Percentiles rank a stretch among this genome's conserved stretches.
phyloP scores from a whole-genome alignment of 2,888 invertebrate species.

The Leptarthrus brevirostris region DNA sequence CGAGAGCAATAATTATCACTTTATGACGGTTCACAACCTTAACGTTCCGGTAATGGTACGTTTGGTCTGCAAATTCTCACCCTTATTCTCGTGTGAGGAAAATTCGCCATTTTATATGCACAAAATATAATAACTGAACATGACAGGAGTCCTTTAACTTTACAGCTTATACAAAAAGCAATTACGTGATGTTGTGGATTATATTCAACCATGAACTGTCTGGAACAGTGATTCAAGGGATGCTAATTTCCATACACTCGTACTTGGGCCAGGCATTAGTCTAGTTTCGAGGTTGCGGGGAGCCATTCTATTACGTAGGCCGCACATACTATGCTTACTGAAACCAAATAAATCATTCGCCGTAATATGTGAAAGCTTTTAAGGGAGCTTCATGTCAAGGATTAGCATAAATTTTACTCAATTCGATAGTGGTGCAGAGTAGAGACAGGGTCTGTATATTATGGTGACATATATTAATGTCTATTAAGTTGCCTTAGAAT shows the following conservation, averaged over 20 bases:
- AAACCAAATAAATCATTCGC: conserved; percentile 47
- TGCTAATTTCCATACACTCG: conserved; percentile 43
- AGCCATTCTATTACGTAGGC: not conserved
- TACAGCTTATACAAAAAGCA: conserved; percentile 35
- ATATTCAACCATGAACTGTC: conserved; percentile 36
- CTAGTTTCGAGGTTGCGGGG: conserved; percentile 27
- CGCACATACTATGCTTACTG: not conserved
- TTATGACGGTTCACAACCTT: no score
- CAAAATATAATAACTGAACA: not conserved
- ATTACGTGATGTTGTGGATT: conserved; percentile 39
- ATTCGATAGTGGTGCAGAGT: conserved; percentile 40
- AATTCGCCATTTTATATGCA: not conserved
- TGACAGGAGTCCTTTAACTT: not conserved
- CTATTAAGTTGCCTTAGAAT: conserved; percentile 25
- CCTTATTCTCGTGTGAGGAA: not conserved
- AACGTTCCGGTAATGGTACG: not conserved
- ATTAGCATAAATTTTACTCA: conserved; percentile 52
- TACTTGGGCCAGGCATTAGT: conserved; percentile 34
- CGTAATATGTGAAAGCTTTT: conserved; percentile 50
- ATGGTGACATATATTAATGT: conserved; percentile 38
- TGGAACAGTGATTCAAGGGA: conserved; percentile 23
- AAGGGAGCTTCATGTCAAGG: conserved; percentile 49
- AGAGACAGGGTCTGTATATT: conserved; percentile 33
- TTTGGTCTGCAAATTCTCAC: not conserved
- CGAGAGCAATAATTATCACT: no score